Base-by-base conservation (phyloP, 2,797 vertebrate species). In the Lateolabrax maculatus region DNA sequence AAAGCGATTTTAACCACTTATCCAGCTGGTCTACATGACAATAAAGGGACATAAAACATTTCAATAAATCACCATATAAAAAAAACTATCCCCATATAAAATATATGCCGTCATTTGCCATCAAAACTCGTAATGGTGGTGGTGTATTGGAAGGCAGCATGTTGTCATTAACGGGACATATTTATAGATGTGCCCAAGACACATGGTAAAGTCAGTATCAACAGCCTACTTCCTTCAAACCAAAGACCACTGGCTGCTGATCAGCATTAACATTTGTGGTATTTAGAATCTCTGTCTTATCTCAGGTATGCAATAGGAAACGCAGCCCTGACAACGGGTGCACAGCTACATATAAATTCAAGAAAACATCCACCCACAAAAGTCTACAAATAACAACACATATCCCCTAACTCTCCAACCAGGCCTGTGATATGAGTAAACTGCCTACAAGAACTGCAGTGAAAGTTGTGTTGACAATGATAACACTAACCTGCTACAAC, bases 241-340 rank as follows among this genome's bases (percentile, higher is more conserved):
- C 49, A 53, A 61, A 44, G 21, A 64, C 9, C 31, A 39, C n/a
- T 68, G 46, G 31, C 64, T 77, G 21, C 29, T 62, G 41, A 53
- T 79, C 43, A 71, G n/a, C 25, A 0, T 48, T 69, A 64, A 69
- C 46, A 76, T 76, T 34, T 64, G 53, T 4, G 0, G 37, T 39
- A 64, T 72, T 48, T 44, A 64, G 48, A 66, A 25, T 58, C 52
- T 75, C 34, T 27, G 43, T 64, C 75, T 88, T 86, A 88, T 89
- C 82, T 87, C 68, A 58, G 55, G 65, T 83, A 79, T 75, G 71
- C 84, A 87, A 83, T 67, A 31, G 27, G 69, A 77, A 63, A 57
- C 9, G 39, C 52, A 66, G 81, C 67, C 43, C 63, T 29, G 48
- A 58, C 64, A 66, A 84, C 51, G 36, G 63, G 23, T 49, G 27